These are phyloP conservation scores for Drosophila anomalipes DNA, from an alignment of 2,888 invertebrate species.

Conservation along the genomic window DNA sequence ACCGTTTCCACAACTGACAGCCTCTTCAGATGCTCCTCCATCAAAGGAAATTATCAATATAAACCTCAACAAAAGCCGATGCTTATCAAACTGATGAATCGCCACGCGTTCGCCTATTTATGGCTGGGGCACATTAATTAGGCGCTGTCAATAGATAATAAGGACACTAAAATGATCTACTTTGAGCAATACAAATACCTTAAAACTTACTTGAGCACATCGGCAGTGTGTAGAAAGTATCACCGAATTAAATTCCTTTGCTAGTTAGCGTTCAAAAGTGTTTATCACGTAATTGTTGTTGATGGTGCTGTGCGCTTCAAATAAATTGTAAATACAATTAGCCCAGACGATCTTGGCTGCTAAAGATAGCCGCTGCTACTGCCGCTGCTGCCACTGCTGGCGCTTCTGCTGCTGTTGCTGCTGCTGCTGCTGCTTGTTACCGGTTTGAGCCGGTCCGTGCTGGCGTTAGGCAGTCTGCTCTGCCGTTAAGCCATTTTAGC, in stretches of 20 bases:
- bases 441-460: constrained; percentile 62
- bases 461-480: constrained; percentile 66
- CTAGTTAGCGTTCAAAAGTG: constrained; percentile 5
- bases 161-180: constrained; percentile 13
- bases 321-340: constrained; percentile 29
- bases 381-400: background rate
- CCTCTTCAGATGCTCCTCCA: constrained; percentile 2
- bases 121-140: constrained; percentile 31
- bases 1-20: background rate
- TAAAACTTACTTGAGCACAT: background rate
- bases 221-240: background rate
- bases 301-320: background rate
- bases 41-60: constrained; percentile 12
- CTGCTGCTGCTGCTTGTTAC: constrained; percentile 36
- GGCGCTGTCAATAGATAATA: constrained; percentile 29
- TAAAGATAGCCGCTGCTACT: constrained; percentile 21
- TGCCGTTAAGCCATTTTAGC: constrained; percentile 19
- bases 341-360: constrained; percentile 8
- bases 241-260: background rate
- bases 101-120: constrained; percentile 20
- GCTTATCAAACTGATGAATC: constrained; percentile 43
- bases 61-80: constrained; percentile 22
- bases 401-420: background rate
- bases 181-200: background rate
- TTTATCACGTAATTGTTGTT: constrained; percentile 15